Evolutionary conservation across 2,797 vertebrate genomes (phyloP).

Genomic region (Kryptopterus vitreolus): DNA sequence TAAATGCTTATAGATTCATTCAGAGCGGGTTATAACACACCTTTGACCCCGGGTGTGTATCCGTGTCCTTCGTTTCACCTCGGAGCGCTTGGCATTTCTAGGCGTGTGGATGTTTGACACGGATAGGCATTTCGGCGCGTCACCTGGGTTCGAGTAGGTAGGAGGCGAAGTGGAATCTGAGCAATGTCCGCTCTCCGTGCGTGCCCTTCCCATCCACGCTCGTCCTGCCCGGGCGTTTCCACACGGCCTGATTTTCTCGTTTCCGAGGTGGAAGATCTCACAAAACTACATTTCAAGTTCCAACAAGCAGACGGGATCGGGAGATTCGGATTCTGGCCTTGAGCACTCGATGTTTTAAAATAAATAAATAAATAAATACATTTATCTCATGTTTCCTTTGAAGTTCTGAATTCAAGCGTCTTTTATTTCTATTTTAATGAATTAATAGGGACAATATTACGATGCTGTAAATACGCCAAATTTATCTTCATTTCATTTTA

Average conservation of each 20-base stretch:
- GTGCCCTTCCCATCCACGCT: slow-evolving; percentile 44
- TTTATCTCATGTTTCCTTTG: no score
- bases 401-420: no score
- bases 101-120: slow-evolving; percentile 31
- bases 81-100: slow-evolving; percentile 16
- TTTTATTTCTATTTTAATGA: no score
- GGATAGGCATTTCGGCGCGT: not conserved
- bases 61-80: no score
- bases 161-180: slow-evolving; percentile 49
- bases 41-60: not conserved
- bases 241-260: slow-evolving; percentile 26
- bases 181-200: slow-evolving; percentile 52
- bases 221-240: slow-evolving; percentile 18
- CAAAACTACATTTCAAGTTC: slow-evolving; percentile 39
- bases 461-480: no score
- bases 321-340: slow-evolving; percentile 6
- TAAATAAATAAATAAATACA: no score
- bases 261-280: not conserved
- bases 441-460: no score
- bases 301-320: slow-evolving; percentile 23
- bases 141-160: slow-evolving; percentile 20
- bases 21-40: no score
- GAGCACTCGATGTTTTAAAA: not conserved
- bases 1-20: no score
- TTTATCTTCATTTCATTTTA: no score